Percentiles rank a stretch among this genome's conserved stretches.
phyloP scores from a whole-genome alignment of 2,797 vertebrate species.

The Myoxocephalus aenaeus region DNA sequence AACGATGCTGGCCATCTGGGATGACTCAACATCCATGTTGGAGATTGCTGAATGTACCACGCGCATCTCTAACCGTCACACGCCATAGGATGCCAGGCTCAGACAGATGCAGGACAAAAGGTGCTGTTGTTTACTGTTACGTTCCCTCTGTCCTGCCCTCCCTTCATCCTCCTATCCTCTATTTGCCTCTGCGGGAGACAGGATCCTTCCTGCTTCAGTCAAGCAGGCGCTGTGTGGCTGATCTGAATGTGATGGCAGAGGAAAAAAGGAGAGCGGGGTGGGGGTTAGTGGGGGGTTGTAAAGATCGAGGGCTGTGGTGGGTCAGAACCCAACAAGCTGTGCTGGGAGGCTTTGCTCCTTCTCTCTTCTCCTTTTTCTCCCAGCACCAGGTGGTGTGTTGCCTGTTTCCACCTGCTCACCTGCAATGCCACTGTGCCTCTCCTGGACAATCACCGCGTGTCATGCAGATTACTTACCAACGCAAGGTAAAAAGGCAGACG shows the following conservation, averaged over 20 bases:
- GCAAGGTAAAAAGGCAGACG: slow-evolving; percentile 40
- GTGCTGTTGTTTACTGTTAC: slow-evolving; percentile 81
- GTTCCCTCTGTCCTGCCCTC: slow-evolving; percentile 64
- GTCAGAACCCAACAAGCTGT: slow-evolving; percentile 86
- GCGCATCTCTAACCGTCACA: slow-evolving; percentile 75
- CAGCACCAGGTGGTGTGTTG: slow-evolving; percentile 79
- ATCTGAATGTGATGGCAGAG: slow-evolving; percentile 60
- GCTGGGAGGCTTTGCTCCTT: slow-evolving; percentile 63
- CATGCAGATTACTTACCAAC: slow-evolving; percentile 65
- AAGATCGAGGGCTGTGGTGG: slow-evolving; percentile 63
- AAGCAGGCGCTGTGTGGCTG: slow-evolving; percentile 46
- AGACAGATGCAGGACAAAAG: slow-evolving; percentile 82
- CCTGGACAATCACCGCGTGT: slow-evolving; percentile 50
- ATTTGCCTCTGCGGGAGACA: slow-evolving; percentile 59
- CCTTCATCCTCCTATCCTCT: slow-evolving; percentile 57
- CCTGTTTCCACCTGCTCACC: slow-evolving; percentile 75
- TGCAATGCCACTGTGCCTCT: slow-evolving; percentile 63
- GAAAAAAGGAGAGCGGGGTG: background rate
- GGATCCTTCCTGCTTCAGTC: slow-evolving; percentile 64
- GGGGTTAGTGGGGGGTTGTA: slow-evolving; percentile 27
- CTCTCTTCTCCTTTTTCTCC: slow-evolving; percentile 20
- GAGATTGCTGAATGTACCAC: slow-evolving; percentile 63
- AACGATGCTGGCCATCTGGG: slow-evolving; percentile 65
- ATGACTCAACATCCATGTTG: slow-evolving; percentile 70
- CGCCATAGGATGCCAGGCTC: slow-evolving; percentile 65